Base-by-base conservation (phyloP, 2,888 invertebrate species). In the Xylota sylvarum region DNA sequence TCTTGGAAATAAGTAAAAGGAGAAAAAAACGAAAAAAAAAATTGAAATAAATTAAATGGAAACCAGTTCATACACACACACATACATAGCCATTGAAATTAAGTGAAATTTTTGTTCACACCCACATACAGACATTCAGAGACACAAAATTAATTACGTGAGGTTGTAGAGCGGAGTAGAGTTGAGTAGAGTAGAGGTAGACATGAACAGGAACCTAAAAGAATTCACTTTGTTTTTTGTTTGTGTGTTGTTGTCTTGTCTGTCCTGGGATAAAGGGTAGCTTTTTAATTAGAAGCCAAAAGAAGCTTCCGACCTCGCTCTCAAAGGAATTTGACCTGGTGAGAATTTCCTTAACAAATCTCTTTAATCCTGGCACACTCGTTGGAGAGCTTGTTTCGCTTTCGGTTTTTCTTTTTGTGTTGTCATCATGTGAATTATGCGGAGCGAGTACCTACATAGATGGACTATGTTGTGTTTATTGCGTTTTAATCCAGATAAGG, bases 211-310 rank as follows among this genome's bases (percentile, higher is more conserved):
- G 43, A 52, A 69, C 48, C 69, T 77, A 43, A 72, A 46, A 40
- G 73, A 72, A 73, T 69, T 12, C 30, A 10, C 50, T 64, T n/a
- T 30, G 10, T 50, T 50, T 67, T 50, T 50, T 67, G 73, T 50
- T 64, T 56, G 50, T 55, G 10, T 48, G 52, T 62, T 30, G 23
- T 23, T 23, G 23, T 46, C 56, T 5, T 65, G 64, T 60, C 48
- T 65, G 30, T 62, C 35, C 43, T 19, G 2, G 19, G 48, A 35
- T 48, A 37, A 76, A 35, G 56, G 78, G 50, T 60, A 58, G 70
- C 76, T 70, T 85, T 85, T 76, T 85, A 85, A 85, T 85, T 76
- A 85, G 85, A 85, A 65, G 76, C 55, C 46, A 52, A 62, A 81
- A 40, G 27, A 50, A n/a, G 30, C 14, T 9, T 9, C 12, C 37